These are phyloP conservation scores for Oxycera nigricornis DNA, from an alignment of 2,888 invertebrate genomes.

Conservation along the genomic window DNA sequence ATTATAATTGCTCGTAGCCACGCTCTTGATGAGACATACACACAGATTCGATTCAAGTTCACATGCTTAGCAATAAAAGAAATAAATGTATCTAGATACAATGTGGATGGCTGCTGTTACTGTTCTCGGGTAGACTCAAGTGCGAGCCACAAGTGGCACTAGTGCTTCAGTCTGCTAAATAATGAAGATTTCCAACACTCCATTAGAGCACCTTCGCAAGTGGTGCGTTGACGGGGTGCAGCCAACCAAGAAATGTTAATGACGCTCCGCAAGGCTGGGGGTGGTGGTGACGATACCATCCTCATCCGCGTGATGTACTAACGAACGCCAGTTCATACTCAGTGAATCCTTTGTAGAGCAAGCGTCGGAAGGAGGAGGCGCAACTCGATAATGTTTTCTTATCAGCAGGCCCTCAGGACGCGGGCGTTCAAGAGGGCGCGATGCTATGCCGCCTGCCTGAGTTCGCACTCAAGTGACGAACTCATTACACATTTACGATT, in stretches of 20 bases:
- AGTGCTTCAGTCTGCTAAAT: background rate
- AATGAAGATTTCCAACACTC: constrained; percentile 7
- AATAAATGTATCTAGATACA: too few species aligned
- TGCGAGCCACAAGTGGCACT: background rate
- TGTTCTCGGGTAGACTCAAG: background rate
- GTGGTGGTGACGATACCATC: background rate
- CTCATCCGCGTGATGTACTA: background rate
- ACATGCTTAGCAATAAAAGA: too few species aligned
- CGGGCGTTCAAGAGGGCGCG: background rate
- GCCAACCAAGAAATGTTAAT: constrained; percentile 1
- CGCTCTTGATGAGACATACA: too few species aligned
- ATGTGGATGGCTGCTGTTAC: background rate
- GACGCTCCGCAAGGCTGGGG: background rate
- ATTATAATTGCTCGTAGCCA: too few species aligned
- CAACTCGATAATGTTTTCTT: background rate
- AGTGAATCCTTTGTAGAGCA: constrained; percentile 2
- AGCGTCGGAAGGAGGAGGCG: background rate
- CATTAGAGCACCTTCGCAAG: constrained; percentile 6
- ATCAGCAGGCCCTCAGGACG: background rate
- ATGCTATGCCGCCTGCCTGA: background rate
- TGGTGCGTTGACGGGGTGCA: background rate
- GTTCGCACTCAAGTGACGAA: constrained; percentile 9
- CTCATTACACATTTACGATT: constrained; percentile 15
- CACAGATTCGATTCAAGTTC: too few species aligned
- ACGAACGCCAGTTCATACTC: constrained; percentile 1